A percentile compares a stretch with the other conserved stretches of the same genome.
Conservation (phyloP, 2,888 invertebrate genomes). For the Parnassius smintheus region DNA sequence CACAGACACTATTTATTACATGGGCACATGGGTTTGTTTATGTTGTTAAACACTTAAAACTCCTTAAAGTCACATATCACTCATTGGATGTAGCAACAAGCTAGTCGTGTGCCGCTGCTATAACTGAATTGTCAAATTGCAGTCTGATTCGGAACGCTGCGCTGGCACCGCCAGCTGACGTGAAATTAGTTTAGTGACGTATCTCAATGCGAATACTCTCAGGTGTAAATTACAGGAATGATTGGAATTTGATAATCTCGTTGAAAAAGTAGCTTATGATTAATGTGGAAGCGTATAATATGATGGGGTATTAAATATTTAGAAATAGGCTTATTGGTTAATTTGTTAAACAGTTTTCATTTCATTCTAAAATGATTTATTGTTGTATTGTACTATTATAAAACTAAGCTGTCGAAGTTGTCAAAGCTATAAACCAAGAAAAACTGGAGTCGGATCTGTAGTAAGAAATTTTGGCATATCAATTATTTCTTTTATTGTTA, state of each 20-base stretch:
- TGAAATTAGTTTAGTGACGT: constrained; percentile 60
- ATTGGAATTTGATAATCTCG: constrained; percentile 14
- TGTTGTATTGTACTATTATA: no score
- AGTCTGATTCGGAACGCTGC: constrained; percentile 63
- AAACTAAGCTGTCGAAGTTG: no score
- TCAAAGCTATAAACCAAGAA: no score
- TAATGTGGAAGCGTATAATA: no score
- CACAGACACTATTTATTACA: constrained; percentile 6
- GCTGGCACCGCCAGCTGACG: constrained; percentile 59
- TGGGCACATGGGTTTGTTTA: constrained; percentile 30
- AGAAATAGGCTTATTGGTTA: no score
- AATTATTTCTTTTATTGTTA: no score
- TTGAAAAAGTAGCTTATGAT: constrained; percentile 5
- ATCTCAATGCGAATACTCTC: constrained; percentile 30
- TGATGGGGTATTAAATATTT: no score
- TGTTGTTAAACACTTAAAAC: constrained; percentile 28
- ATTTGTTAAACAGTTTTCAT: no score
- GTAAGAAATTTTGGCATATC: no score
- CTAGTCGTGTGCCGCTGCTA: constrained; percentile 51
- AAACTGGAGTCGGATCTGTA: no score
- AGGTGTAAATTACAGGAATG: constrained; percentile 17
- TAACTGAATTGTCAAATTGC: constrained; percentile 69
- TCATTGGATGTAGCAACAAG: constrained; percentile 37
- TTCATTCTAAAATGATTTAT: no score
- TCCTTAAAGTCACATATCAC: constrained; percentile 41